Percentiles rank a stretch among this genome's conserved stretches.
phyloP scores from a whole-genome alignment of 2,113 vertebrate genomes.

The Hippolais icterina region DNA sequence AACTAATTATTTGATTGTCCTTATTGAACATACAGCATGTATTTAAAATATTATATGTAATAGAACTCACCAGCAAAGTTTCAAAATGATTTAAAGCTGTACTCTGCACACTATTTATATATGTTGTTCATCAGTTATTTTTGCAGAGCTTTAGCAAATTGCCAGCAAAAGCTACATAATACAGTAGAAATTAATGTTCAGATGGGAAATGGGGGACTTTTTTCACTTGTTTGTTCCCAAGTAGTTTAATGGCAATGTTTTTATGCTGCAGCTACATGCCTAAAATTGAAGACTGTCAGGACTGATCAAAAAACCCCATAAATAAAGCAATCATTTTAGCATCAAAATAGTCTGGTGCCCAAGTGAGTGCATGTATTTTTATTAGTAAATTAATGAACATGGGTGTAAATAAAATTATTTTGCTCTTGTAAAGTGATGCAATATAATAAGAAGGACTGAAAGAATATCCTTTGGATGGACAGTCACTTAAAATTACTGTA shows the following conservation, averaged over 20 bases:
- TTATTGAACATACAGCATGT: not conserved
- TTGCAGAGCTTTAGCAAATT: not conserved
- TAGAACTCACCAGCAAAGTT: not conserved
- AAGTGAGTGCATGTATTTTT: not conserved
- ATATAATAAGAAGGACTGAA: not conserved
- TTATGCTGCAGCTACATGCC: not conserved
- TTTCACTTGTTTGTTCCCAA: not conserved
- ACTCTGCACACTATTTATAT: not conserved
- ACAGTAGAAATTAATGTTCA: not conserved
- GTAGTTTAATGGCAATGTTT: not conserved
- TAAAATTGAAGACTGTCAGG: not conserved
- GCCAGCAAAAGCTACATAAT: not conserved
- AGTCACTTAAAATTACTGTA: not conserved
- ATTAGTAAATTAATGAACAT: not conserved
- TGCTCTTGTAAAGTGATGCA: not conserved
- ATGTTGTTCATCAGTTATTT: not conserved
- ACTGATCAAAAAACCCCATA: not conserved
- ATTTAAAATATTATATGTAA: not conserved
- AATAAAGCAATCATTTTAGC: not conserved
- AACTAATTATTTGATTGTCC: not conserved
- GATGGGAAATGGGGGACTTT: not conserved
- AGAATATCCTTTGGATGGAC: not conserved
- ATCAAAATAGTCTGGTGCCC: not conserved
- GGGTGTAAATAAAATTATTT: not conserved
- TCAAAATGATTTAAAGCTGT: not conserved